Conservation (phyloP, 2,888 invertebrate species). For the Cotesia congregata region DNA sequence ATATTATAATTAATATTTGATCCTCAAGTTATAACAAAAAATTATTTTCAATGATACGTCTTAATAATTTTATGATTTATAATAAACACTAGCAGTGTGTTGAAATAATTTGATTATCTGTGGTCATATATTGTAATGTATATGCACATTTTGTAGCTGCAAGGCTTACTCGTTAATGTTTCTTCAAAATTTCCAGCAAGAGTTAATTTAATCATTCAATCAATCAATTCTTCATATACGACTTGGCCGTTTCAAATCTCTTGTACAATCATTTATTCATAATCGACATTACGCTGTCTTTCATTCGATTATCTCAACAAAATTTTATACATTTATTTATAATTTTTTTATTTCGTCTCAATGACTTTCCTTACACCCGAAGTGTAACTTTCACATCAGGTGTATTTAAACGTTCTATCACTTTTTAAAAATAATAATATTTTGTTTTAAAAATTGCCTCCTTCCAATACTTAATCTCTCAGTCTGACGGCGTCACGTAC, state of each 20-base stretch:
- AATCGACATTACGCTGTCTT: conserved; percentile 32
- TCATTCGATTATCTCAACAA: conserved; percentile 23
- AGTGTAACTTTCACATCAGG: not conserved
- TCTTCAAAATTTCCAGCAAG: conserved; percentile 23
- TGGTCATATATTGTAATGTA: conserved; percentile 24
- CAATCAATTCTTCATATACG: conserved; percentile 34
- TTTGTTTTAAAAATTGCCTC: conserved; percentile 4
- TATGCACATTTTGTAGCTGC: conserved; percentile 48
- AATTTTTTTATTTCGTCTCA: not conserved
- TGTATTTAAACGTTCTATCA: conserved; percentile 39
- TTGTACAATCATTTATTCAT: not conserved
- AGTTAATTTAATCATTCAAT: conserved; percentile 2
- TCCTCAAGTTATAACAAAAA: not conserved
- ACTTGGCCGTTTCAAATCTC: not conserved
- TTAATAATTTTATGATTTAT: conserved; percentile 34
- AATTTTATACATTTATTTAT: not conserved
- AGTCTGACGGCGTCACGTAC: not conserved
- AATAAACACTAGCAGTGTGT: conserved; percentile 31
- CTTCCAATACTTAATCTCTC: not conserved
- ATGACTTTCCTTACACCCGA: not conserved
- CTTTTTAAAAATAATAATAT: conserved; percentile 32
- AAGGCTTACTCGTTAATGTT: conserved; percentile 47
- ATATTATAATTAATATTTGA: not conserved
- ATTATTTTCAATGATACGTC: conserved; percentile 39
- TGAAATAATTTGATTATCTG: conserved; percentile 48